Base-by-base conservation (phyloP, 53 echinoderm and acorn worm species). In the Mesocentrotus franciscanus region DNA sequence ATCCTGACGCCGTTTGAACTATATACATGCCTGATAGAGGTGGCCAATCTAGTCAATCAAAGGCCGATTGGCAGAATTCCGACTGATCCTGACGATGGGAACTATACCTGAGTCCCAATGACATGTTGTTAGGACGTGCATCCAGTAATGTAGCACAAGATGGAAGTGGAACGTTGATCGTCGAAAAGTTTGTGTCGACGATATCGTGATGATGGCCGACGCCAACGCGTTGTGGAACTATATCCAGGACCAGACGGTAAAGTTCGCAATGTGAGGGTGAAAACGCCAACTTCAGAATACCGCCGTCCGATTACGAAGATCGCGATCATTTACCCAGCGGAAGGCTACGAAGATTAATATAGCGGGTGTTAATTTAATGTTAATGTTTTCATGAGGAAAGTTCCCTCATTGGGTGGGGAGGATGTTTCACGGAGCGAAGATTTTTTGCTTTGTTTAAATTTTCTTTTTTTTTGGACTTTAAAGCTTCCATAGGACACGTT, bases 121-220 rank as follows among this genome's bases (percentile, higher is more conserved):
- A 97, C 64, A 95, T 97, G 60, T 90, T 97, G 56, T 78, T 96
- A 14, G 97, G 96, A 61, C 61, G 95, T 42, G 92, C 97, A 13
- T 93, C 95, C 10, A 59, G 35, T 56, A 57, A 81, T 36, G 85
- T 96, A 14, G 93, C 96, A 0, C 97, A 97, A 34, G 97, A 94
- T 96, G 0, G 89, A 96, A 96, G n/a, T 95, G 95, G 96, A 74
- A 95, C 26, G 79, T 34, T 17, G 85, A 96, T 12, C 39, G 78
- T 17, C 60, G 96, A 0, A 95, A 96, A 87, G 95, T 96, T 9
- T 10, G 85, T 6, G 95, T 96, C 2, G 78, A 92, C 56, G 95
- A 96, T 55, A 56, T 95, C 6, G 96, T 97, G 0, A 87, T 96
- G 89, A 1, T 95, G 68, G 90, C 89, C 20, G 97, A 95, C 24